phyloP scores from a whole-genome alignment of 2,113 vertebrate genomes.

The Lepisosteus oculatus region DNA sequence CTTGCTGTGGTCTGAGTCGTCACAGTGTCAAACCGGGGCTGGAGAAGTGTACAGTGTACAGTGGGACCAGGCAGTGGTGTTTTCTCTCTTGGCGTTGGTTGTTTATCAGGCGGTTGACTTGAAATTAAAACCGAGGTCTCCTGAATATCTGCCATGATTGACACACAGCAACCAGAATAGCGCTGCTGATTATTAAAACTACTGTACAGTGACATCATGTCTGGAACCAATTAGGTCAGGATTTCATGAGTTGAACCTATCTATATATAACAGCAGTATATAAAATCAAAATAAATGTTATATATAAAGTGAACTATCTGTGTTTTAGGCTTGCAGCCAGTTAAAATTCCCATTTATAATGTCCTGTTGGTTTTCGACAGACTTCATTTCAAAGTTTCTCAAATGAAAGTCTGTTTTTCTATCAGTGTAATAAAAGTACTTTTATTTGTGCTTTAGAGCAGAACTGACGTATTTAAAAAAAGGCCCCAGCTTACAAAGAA shows the following conservation, averaged over 20 bases:
- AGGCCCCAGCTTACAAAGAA: too few relatives aligned
- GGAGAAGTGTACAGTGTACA: too few relatives aligned
- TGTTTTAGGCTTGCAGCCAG: background rate
- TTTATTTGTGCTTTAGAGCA: too few relatives aligned
- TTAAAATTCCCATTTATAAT: too few relatives aligned
- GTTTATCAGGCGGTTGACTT: background rate
- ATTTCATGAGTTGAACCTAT: background rate
- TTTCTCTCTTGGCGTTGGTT: background rate
- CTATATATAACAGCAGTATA: background rate
- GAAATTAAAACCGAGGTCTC: background rate
- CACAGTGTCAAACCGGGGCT: too few relatives aligned
- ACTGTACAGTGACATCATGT: background rate
- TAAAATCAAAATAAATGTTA: background rate
- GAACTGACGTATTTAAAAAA: too few relatives aligned
- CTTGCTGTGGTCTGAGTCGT: too few relatives aligned
- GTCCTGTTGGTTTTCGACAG: too few relatives aligned
- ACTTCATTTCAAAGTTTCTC: too few relatives aligned
- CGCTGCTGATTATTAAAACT: background rate
- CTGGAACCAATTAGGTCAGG: slow-evolving; percentile 29
- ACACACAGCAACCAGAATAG: background rate
- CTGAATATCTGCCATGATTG: background rate
- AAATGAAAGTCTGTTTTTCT: too few relatives aligned
- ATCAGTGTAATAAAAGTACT: too few relatives aligned
- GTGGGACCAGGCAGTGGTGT: too few relatives aligned
- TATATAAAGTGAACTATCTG: background rate